Conservation (phyloP, 2,113 vertebrate species). For the Calcarius ornatus region DNA sequence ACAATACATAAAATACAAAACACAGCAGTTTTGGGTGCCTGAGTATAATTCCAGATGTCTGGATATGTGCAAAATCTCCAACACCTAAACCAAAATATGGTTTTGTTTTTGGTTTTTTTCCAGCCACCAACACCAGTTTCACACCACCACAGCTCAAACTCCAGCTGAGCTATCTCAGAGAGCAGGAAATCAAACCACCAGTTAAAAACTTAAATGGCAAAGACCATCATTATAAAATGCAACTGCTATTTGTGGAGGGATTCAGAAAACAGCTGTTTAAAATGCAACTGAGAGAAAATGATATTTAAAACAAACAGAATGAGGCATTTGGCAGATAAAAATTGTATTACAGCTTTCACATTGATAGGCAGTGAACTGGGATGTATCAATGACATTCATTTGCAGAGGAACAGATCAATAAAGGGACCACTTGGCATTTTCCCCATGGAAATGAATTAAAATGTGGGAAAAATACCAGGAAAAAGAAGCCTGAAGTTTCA, state of each 20-base stretch:
- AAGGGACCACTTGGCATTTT: neutral
- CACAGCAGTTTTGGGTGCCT: neutral
- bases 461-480: neutral
- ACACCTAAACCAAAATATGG: neutral
- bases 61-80: neutral
- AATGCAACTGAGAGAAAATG: constrained; percentile 24
- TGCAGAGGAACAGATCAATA: neutral
- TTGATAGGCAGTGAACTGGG: neutral
- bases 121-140: neutral
- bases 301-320: constrained; percentile 42
- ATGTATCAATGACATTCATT: neutral
- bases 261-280: constrained; percentile 43
- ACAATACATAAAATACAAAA: neutral
- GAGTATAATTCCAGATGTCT: neutral
- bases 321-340: constrained; percentile 34
- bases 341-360: neutral
- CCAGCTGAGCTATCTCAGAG: neutral
- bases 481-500: neutral
- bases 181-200: constrained; percentile 1
- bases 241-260: constrained; percentile 17
- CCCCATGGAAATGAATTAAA: neutral
- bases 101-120: too few relatives aligned
- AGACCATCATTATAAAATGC: constrained; percentile 19
- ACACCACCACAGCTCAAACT: neutral
- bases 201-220: constrained; percentile 40